Evolutionary conservation across 2,113 vertebrate species (phyloP), one percentile per base, ranked within the genome.

Genomic region (Equus quagga): DNA sequence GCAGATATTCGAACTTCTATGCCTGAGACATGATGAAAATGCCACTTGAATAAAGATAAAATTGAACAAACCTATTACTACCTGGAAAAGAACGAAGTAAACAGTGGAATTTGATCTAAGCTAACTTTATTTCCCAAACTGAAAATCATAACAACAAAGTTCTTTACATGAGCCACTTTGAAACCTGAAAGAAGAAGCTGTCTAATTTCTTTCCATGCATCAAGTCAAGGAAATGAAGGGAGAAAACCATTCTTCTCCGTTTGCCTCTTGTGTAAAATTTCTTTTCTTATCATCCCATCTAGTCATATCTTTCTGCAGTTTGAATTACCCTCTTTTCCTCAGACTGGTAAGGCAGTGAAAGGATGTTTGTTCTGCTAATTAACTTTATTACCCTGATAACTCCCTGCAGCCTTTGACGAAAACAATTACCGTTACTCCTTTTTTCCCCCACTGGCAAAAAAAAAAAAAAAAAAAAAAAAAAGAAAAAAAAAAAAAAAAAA

Each of bases 321-420:
- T 99, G 99, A 99, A 99, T 99, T 99, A 99, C 99, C 99, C 99
- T 99, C 99, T 99, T 99, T 99, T 98, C 98, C 99, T 99, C 98
- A 99, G 99, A 98, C 99, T 99, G 98, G 98, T 99, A 99, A 99
- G 99, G 99, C 99, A 99, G 98, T 98, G 99, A 99, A 99, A 99
- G 98, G 99, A 99, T 99, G 99, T 99, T 99, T 99, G 99, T 99
- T 99, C 99, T 99, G 99, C 99, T 99, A 99, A 99, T 99, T 99
- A 99, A 99, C 99, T 99, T 99, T 99, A 99, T 99, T 99, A 99
- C 99, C 99, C 99, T 99, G 99, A 99, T 99, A 99, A 99, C 99
- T 99, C 99, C 99, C 99, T 99, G 99, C 99, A 99, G 99, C 99
- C 99, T 99, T 99, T 99, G 99, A 99, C 98, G 98, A 99, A 99